Evolutionary conservation across 2,888 invertebrate species (phyloP).

Genomic region (Baccha elongata): DNA sequence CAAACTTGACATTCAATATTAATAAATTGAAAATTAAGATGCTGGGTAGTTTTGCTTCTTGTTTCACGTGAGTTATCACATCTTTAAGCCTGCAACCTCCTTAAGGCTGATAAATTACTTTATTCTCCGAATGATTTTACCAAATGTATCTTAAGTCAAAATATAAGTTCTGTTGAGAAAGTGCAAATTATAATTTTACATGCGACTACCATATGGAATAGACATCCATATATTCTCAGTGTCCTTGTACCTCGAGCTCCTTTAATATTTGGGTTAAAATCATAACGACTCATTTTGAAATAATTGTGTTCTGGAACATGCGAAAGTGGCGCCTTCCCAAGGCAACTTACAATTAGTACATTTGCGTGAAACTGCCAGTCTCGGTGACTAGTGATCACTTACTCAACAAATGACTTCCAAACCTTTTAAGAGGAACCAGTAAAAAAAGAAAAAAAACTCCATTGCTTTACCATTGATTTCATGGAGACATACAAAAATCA

Average conservation of each 20-base stretch:
- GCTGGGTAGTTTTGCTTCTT: slow-evolving; percentile 30
- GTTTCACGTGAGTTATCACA: slow-evolving; percentile 35
- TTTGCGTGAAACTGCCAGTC: slow-evolving; percentile 48
- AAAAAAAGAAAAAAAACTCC: too few relatives aligned
- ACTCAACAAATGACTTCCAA: slow-evolving; percentile 15
- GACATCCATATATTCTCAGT: not conserved
- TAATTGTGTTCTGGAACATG: not conserved
- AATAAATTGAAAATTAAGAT: slow-evolving; percentile 7
- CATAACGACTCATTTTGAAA: slow-evolving; percentile 45
- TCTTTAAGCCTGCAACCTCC: slow-evolving; percentile 1
- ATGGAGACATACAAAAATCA: slow-evolving; percentile 35
- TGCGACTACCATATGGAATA: slow-evolving; percentile 12
- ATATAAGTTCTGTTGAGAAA: not conserved
- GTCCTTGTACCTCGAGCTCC: slow-evolving; percentile 19
- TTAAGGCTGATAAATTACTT: slow-evolving; percentile 39
- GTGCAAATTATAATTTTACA: slow-evolving; percentile 38
- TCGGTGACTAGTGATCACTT: slow-evolving; percentile 62
- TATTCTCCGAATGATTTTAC: slow-evolving; percentile 17
- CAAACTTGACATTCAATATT: slow-evolving; percentile 18
- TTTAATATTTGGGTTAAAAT: slow-evolving; percentile 62
- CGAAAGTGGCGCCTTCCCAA: slow-evolving; percentile 56
- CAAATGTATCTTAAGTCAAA: not conserved
- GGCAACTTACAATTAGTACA: slow-evolving; percentile 50
- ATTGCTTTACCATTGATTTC: slow-evolving; percentile 5
- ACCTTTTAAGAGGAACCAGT: slow-evolving; percentile 35